Evolutionary conservation across 2,113 vertebrate genomes (phyloP), one percentile per base, ranked within the genome.

Genomic region (Ranitomeya imitator): DNA sequence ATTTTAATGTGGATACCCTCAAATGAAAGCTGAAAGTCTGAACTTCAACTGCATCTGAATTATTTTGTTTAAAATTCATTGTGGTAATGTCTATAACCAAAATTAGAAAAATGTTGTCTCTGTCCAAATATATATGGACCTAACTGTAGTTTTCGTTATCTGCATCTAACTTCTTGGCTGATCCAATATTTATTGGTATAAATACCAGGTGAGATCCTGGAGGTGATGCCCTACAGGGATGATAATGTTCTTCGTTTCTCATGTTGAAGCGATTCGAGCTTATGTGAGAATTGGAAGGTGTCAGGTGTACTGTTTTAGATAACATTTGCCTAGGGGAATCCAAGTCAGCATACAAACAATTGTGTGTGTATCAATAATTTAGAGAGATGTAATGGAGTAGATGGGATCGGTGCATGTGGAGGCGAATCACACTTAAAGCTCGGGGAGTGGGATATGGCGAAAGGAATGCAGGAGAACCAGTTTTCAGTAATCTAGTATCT

Each of bases 331-430:
- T 14, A 19, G 18, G 23, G 82, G 15, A 37, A 71, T 71, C 15
- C 63, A 18, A 13, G 21, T 12, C 4, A 69, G n/a, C 52, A 45
- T 26, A 15, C 77, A 63, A 82, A 82, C 11, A 19, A 63, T 51
- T 82, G 19, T 23, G 15, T 16, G 26, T 37, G 21, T 63, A 18
- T 83, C 60, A 83, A 83, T 67, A 67, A 83, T 83, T 83, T 15
- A 71, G 9, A 16, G n/a, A 18, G 13, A 26, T 71, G 65, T 51
- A 69, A 84, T 69, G 23, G 63, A 45, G 6, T 26, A 23, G 82
- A 7, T 13, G 21, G 45, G 7, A 21, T 16, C 1, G 12, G 45
- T 69, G 61, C 45, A 69, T 2, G 21, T 10, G 7, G 16, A 26
- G n/a, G 21, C 14, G 12, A 65, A 84, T 71, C 82, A 71, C 52